A percentile compares a stretch with the other conserved stretches of the same genome.
Evolutionary conservation across 2,797 vertebrate species (phyloP).

Genomic region (Lepilemur septentrionalis): DNA sequence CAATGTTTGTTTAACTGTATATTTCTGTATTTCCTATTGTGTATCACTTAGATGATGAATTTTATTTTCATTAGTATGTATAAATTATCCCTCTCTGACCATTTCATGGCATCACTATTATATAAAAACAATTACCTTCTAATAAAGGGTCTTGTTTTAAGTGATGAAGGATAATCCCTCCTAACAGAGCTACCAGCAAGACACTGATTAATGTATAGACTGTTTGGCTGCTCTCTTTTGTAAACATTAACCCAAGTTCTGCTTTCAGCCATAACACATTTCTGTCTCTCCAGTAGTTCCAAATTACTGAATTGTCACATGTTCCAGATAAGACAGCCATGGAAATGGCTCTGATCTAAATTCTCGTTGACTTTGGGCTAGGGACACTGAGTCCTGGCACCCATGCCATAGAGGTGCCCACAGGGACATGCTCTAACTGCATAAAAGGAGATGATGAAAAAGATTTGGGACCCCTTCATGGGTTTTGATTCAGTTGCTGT

Average conservation of each 20-base stretch:
- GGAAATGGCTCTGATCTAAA: not conserved
- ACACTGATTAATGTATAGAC: not conserved
- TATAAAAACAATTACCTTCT: constrained; percentile 1
- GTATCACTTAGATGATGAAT: not conserved
- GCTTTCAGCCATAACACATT: not conserved
- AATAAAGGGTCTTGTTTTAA: not conserved
- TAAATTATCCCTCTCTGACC: not conserved
- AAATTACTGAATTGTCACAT: not conserved
- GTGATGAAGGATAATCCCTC: not conserved
- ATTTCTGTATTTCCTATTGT: not conserved
- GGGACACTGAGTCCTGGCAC: not conserved
- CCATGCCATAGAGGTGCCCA: not conserved
- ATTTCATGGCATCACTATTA: not conserved
- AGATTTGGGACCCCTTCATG: not conserved
- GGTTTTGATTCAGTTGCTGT: not conserved
- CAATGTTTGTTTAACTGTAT: not conserved
- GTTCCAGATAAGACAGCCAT: not conserved
- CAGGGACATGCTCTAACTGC: not conserved
- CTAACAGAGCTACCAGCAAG: not conserved
- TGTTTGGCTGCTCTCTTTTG: not conserved
- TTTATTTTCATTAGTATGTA: not conserved
- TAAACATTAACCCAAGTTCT: not conserved
- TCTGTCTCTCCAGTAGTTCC: not conserved
- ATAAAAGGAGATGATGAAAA: not conserved
- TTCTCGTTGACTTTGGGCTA: not conserved